Evolutionary conservation across 2,888 invertebrate species (phyloP), one percentile per base, ranked within the genome.

Genomic region (Lepas anatifera): DNA sequence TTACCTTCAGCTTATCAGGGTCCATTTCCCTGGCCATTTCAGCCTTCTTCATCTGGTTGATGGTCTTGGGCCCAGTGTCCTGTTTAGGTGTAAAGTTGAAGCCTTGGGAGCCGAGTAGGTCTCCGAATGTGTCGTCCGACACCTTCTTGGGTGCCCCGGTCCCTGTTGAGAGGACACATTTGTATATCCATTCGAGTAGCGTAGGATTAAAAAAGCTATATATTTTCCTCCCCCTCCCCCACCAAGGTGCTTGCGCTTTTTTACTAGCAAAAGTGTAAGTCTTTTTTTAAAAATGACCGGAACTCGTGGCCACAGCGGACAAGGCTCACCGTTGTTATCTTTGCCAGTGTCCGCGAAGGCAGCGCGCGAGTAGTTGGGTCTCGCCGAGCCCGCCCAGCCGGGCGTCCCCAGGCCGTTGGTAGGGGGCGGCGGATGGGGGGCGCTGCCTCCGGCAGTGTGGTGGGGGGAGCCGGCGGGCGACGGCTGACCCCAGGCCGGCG

Each of bases 21-120:
- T 96, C 95, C 89, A 92, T 93, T 71, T 90, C 90, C 76, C 85
- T 89, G 1, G 87, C 88, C 77, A 92, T 82, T 76, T 92, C 91
- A 73, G 88, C 91, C 78, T 93, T 93, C 37, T 94, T 84, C 94
- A 96, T 94, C 73, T 89, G 92, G 78, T 94, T 95, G 76, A 96
- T 93, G 2, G 95, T 94, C 75, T 77, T 79, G 0, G 95, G 94
- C 2, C 89, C 89, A 52, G 87, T 83, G 72, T 88, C 87, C 72
- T 83, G 85, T 76, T 88, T 89, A 67, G 25, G 76, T 72, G 64
- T 86, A 86, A 93, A 92, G 73, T 88, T 87, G 78, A 94, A 95
- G 0, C 92, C 92, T 78, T 94, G 94, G 75, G 89, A 90, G 22
- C 95, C 95, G 16, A 96, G 82, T 27, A 96, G 82, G 79, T 96